Evolutionary conservation across 92 coral and sea anemone species (phyloP), one percentile per base, ranked within the genome.

Genomic region (Umimayanthus kanabou): DNA sequence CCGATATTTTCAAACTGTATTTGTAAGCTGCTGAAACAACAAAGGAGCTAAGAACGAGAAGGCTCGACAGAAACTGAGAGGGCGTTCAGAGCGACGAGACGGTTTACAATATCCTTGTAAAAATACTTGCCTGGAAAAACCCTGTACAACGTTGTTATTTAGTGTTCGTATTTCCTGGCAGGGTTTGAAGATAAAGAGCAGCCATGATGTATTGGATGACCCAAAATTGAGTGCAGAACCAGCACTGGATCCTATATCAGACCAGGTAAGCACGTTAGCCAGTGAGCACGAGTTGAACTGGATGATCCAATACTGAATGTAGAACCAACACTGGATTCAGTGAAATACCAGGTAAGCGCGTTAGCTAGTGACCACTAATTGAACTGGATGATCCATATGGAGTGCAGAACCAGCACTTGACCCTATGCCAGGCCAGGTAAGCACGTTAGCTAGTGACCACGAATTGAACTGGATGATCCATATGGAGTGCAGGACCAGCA

Each of bases 181-280:
- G 98, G 88, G 58, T 25, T 53, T 97, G 88, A 97, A 97, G 80
- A 97, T 97, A 92, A 95, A 93, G 66, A 97, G 99, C 91, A 95
- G 98, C 28, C 99, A 97, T 70, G 99, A 97, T 71, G 88, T 92
- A 11, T 83, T 97, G 26, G 92, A 94, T 85, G 99, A 97, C 85
- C 99, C 99, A 26, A 91, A 91, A 42, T 90, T 97, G 49, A 97
- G 99, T 42, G 83, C 96, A 76, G 91, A 95, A 40, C 92, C 94
- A 26, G 94, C 95, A 18, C 89, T 92, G 25, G 83, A 73, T 22
- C 39, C 87, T 22, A 80, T 33, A 3, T 1, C 73, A 39, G 66
- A 77, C 23, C 67, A 84, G 89, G 94, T 93, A 82, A 90, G 77
- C 9, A 6, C 16, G 57, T 50, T 0, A 50, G 57, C 15, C 11